Evolutionary conservation across 2,888 invertebrate species (phyloP).

Genomic region (Herminia tarsipennalis): DNA sequence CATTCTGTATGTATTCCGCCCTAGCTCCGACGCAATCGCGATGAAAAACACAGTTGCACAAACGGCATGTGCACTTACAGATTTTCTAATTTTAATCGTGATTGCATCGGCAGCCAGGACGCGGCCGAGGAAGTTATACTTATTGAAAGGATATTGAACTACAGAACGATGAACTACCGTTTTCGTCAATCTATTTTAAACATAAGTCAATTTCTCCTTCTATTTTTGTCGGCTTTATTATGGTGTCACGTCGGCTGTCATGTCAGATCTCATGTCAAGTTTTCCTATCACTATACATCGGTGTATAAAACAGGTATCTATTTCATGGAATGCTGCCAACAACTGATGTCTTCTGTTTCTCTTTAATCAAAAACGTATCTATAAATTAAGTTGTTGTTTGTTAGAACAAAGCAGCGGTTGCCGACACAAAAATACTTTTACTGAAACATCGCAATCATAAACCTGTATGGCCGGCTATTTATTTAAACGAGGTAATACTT

Average conservation of each 20-base stretch:
- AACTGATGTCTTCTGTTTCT: conserved; percentile 52
- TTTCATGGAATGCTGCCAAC: conserved; percentile 51
- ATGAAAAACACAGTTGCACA: conserved; percentile 32
- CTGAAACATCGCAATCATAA: conserved; percentile 68
- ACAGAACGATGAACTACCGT: conserved; percentile 14
- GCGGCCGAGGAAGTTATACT: conserved; percentile 22
- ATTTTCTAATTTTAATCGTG: conserved; percentile 35
- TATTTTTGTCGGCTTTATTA: conserved; percentile 6
- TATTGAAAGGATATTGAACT: conserved; percentile 38
- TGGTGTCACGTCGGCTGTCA: conserved; percentile 5
- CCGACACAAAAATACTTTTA: conserved; percentile 68
- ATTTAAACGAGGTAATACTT: conserved; percentile 55
- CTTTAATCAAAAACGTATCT: conserved; percentile 53
- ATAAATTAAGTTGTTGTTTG: conserved; percentile 59
- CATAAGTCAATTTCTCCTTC: conserved; percentile 13
- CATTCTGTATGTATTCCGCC: conserved; percentile 28
- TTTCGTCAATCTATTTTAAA: conserved; percentile 20
- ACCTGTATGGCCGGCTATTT: conserved; percentile 58
- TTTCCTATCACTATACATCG: conserved; percentile 10
- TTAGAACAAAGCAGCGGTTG: conserved; percentile 54
- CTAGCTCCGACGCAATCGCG: conserved; percentile 17
- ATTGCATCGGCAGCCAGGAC: conserved; percentile 21
- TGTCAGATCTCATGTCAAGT: background rate
- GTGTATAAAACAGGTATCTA: conserved; percentile 38
- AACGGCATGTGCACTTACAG: conserved; percentile 26